Evolutionary conservation across 2,797 vertebrate genomes (phyloP), one percentile per base, ranked within the genome.

Genomic region (Apodemus agrarius): DNA sequence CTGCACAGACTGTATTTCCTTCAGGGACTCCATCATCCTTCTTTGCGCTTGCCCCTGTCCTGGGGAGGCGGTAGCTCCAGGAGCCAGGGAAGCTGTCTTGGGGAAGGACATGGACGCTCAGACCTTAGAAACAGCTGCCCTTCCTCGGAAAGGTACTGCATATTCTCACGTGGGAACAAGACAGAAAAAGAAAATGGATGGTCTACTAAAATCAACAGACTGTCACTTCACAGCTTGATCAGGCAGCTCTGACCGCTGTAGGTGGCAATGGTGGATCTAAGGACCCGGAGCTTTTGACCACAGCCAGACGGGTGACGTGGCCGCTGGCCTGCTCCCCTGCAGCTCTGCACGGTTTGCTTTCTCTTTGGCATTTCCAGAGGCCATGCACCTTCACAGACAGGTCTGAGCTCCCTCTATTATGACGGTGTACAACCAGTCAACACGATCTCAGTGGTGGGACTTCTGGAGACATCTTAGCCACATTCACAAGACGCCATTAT

Each of bases 311-410:
- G 69, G 16, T 65, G 83, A 34, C 4, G 16, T 43, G 24, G 91
- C 46, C 89, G 26, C 63, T n/a, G 78, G 75, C 74, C 86, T 65
- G 74, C 54, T 85, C 85, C 96, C 86, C 54, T 37, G 24, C 83
- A 89, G 61, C 95, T 74, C 7, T 75, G 40, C 0, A 57, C 72
- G 1, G 0, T 63, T 95, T 96, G 96, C 12, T 95, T 59, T 96
- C 79, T 89, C 96, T 43, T 2, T 81, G 79, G 19, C 63, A 34
- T 96, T 97, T 97, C 96, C 91, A 93, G 93, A 95, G 96, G 95
- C 91, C 0, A 84, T 0, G 0, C 0, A 0, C 79, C 93, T 97
- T 97, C 34, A 26, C 37, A 7, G 40, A 34, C 95, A 31, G 69
- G 40, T 88, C 96, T 96, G 49, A 7, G 80, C 95, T 96, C 29